A percentile compares a stretch with the other conserved stretches of the same genome.
Conservation (phyloP, 2,797 vertebrate genomes). For the Pseudochirops corinnae region DNA sequence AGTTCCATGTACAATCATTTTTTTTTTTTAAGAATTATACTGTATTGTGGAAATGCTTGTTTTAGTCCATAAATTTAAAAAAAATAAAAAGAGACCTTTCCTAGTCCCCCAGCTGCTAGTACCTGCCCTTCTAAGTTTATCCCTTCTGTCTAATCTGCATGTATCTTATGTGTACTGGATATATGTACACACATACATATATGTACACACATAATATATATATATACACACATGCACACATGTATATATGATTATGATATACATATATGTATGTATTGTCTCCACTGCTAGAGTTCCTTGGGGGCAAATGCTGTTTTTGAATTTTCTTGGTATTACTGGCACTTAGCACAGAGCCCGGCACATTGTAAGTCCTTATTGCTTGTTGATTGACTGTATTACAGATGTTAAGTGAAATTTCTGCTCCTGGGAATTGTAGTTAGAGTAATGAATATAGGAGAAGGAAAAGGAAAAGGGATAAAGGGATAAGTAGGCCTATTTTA, state of each 20-base stretch:
- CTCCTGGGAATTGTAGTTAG: not conserved
- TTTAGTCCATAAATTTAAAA: too few species aligned
- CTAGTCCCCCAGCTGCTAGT: too few species aligned
- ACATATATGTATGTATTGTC: not conserved
- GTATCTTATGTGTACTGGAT: not conserved
- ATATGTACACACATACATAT: not conserved
- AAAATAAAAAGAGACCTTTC: too few species aligned
- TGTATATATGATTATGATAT: not conserved
- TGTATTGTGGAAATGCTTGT: too few species aligned
- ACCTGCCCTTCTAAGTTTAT: not conserved
- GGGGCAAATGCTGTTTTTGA: not conserved
- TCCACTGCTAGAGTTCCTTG: not conserved
- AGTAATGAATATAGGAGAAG: conserved; percentile 33
- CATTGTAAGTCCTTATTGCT: not conserved
- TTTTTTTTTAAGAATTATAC: too few species aligned
- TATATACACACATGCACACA: not conserved
- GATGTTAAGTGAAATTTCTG: not conserved
- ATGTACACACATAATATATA: not conserved
- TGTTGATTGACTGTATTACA: not conserved
- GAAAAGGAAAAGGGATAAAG: not conserved
- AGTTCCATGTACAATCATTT: too few species aligned
- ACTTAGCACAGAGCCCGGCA: not conserved
- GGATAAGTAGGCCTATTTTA: not conserved
- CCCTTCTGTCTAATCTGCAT: not conserved
- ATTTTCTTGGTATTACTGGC: too few species aligned